phyloP scores from a whole-genome alignment of 2,888 invertebrate genomes.

The Aspidapion aeneum region DNA sequence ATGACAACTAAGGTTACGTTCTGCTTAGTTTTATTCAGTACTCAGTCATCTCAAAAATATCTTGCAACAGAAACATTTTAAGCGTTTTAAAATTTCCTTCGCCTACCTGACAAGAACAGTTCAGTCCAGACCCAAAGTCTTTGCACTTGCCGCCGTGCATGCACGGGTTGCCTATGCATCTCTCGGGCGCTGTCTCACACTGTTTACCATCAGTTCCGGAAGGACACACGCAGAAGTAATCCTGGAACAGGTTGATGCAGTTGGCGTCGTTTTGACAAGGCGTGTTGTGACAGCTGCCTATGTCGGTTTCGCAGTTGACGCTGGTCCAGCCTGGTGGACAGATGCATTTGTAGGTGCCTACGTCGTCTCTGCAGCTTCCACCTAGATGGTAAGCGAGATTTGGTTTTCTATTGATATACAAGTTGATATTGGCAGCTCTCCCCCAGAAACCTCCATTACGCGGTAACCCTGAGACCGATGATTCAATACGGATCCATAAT shows the following conservation, averaged over 20 bases:
- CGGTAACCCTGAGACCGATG: too few species aligned
- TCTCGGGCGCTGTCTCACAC: slow-evolving; percentile 94
- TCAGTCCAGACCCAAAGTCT: slow-evolving; percentile 92
- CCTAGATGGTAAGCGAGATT: neutral
- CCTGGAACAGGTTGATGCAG: slow-evolving; percentile 89
- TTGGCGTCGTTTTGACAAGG: slow-evolving; percentile 93
- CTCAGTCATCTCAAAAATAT: too few species aligned
- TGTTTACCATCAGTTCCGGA: slow-evolving; percentile 88
- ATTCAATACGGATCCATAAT: too few species aligned
- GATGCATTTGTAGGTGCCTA: slow-evolving; percentile 77
- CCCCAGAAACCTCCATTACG: too few species aligned
- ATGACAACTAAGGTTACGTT: too few species aligned
- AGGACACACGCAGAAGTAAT: slow-evolving; percentile 80
- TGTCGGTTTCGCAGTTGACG: slow-evolving; percentile 78
- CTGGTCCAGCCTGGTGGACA: slow-evolving; percentile 88
- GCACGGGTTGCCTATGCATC: slow-evolving; percentile 90
- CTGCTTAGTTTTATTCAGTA: too few species aligned
- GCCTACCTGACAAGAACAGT: slow-evolving; percentile 87
- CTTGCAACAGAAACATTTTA: too few species aligned
- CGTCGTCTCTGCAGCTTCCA: slow-evolving; percentile 81
- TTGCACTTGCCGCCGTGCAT: slow-evolving; percentile 96
- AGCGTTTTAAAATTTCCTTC: too few species aligned
- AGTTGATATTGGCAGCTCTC: too few species aligned
- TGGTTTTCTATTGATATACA: too few species aligned
- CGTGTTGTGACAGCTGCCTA: slow-evolving; percentile 79